phyloP scores from a whole-genome alignment of 2,888 invertebrate genomes.

The Ceraclea dissimilis region DNA sequence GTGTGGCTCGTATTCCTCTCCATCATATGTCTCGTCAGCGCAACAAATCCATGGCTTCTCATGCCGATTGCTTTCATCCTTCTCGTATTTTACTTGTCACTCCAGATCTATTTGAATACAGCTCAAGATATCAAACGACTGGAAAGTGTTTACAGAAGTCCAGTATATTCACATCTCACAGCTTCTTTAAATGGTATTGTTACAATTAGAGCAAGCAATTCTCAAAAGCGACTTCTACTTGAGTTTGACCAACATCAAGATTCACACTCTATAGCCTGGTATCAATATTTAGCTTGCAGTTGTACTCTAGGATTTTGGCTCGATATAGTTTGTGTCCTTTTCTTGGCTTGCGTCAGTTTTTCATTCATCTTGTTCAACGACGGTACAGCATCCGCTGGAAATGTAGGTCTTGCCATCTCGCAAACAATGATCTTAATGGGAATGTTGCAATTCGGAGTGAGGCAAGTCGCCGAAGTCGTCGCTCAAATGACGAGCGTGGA shows the following conservation, averaged over 20 bases:
- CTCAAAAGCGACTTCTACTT: constrained; percentile 51
- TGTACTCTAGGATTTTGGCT: constrained; percentile 68
- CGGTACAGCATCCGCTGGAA: constrained; percentile 32
- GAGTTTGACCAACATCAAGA: constrained; percentile 58
- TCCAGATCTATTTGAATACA: constrained; percentile 65
- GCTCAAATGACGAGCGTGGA: constrained; percentile 70
- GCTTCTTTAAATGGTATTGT: constrained; percentile 66
- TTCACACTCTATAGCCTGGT: constrained; percentile 62
- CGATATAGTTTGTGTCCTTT: constrained; percentile 61
- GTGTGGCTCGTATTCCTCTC: constrained; percentile 69
- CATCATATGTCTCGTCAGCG: constrained; percentile 62
- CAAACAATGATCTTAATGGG: constrained; percentile 45
- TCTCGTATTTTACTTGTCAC: constrained; percentile 57
- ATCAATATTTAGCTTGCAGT: constrained; percentile 54
- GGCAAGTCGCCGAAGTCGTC: constrained; percentile 59
- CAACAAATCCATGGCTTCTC: constrained; percentile 61
- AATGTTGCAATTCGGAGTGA: constrained; percentile 32
- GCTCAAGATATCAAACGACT: constrained; percentile 70
- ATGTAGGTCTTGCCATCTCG: constrained; percentile 47
- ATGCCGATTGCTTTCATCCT: constrained; percentile 59
- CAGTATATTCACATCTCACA: constrained; percentile 71
- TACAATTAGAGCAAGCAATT: constrained; percentile 65
- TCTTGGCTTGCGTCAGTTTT: constrained; percentile 57
- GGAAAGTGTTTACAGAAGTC: constrained; percentile 69
- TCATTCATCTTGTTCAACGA: constrained; percentile 53